phyloP scores from a whole-genome alignment of 2,888 invertebrate species.

The Holacanthella duospinosa region DNA sequence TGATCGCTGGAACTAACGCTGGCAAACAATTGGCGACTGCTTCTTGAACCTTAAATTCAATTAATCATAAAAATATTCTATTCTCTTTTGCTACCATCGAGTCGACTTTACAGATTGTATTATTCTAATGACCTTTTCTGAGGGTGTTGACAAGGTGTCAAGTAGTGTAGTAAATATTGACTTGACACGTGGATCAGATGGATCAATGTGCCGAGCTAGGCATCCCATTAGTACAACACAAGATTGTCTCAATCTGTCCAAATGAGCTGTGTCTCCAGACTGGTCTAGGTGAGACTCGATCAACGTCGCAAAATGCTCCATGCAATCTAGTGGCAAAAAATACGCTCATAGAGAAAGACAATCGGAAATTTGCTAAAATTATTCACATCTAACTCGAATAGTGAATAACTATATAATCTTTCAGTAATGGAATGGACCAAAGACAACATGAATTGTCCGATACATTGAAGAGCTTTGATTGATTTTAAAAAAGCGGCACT shows the following conservation, averaged over 20 bases:
- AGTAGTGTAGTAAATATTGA: conserved; percentile 88
- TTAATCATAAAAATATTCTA: background rate
- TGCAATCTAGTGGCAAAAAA: background rate
- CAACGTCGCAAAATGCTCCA: conserved; percentile 59
- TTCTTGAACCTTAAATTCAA: conserved; percentile 67
- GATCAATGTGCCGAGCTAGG: conserved; percentile 87
- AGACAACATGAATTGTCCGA: no score
- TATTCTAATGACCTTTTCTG: conserved; percentile 61
- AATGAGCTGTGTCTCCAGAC: conserved; percentile 79
- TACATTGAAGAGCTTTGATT: no score
- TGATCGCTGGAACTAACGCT: conserved; percentile 81
- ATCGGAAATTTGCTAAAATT: background rate
- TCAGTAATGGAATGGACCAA: no score
- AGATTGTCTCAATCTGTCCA: conserved; percentile 84
- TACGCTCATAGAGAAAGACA: background rate
- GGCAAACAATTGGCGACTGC: conserved; percentile 94
- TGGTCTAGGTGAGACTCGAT: conserved; percentile 88
- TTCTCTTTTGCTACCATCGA: background rate
- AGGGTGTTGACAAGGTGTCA: conserved; percentile 86
- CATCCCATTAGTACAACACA: conserved; percentile 96
- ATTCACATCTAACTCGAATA: no score
- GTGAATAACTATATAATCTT: no score
- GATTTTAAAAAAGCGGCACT: background rate
- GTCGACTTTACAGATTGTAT: no score
- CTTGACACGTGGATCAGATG: conserved; percentile 75